Conservation (phyloP, 2,888 invertebrate species). For the Drosophila limbata region DNA sequence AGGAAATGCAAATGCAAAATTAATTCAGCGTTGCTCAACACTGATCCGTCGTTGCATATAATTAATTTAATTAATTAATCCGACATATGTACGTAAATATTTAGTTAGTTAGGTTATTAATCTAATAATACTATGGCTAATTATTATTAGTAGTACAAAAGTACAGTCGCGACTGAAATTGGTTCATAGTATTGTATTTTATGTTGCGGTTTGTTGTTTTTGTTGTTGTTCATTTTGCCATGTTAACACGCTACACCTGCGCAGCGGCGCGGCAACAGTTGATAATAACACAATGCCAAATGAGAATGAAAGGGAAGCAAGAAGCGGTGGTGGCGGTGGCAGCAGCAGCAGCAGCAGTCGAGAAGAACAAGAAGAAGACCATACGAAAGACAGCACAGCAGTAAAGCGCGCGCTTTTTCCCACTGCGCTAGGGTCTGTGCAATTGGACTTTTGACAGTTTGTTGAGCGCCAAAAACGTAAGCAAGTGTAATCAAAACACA, state of each 20-base stretch:
- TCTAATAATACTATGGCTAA: conserved; percentile 59
- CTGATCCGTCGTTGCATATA: conserved; percentile 47
- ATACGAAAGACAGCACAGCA: conserved; percentile 43
- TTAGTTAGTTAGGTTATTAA: conserved; percentile 39
- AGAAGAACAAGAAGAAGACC: conserved; percentile 54
- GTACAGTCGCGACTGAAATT: conserved; percentile 71
- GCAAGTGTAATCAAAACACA: conserved; percentile 83
- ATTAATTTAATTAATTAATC: conserved; percentile 25
- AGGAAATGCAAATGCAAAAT: conserved; percentile 63
- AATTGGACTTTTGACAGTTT: conserved; percentile 70
- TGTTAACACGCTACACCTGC: conserved; percentile 74
- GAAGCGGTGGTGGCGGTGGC: conserved; percentile 37
- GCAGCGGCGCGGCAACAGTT: conserved; percentile 67
- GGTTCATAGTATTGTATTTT: conserved; percentile 47
- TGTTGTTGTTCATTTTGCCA: conserved; percentile 54
- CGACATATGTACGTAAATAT: conserved; percentile 33
- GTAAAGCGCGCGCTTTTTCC: conserved; percentile 75
- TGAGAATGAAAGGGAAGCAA: conserved; percentile 48
- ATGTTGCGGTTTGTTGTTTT: conserved; percentile 60
- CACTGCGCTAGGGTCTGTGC: conserved; percentile 47
- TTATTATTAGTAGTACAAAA: conserved; percentile 52
- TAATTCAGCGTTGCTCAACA: conserved; percentile 53
- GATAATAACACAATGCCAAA: conserved; percentile 61
- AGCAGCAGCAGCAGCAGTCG: conserved; percentile 17
- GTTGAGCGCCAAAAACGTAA: conserved; percentile 76